Evolutionary conservation across 2,113 vertebrate genomes (phyloP), one percentile per base, ranked within the genome.

Genomic region (Microtus ochrogaster): DNA sequence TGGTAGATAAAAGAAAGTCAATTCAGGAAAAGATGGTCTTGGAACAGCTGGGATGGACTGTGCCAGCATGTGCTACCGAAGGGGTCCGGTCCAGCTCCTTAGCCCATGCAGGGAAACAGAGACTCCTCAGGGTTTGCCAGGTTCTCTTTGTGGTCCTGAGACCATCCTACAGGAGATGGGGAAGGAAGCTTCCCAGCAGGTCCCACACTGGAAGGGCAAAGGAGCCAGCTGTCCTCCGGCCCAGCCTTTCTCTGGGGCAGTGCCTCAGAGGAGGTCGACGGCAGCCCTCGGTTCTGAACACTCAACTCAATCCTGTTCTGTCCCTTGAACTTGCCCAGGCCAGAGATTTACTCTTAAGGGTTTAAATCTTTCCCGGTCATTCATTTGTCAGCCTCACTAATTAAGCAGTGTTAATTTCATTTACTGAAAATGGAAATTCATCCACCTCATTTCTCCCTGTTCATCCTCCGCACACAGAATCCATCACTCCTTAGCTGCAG

Each of bases 371-470:
- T 86, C 92, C 97, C 77, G 82, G 70, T 96, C 92, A 88, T 97
- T 96, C 97, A 94, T 97, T 98, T 97, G 98, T 97, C 96, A 97
- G 96, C 96, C 96, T 96, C 96, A 93, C 97, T 98, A 98, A 98
- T 98, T 97, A 97, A 97, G 92, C 96, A 97, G 87, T 96, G 97
- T 97, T 97, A 97, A 97, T 98, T 97, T 97, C 96, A 96, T 96
- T 97, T 97, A 97, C 96, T 74, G 96, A 97, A 97, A 98, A 98
- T 98, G 98, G 96, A 97, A 97, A 97, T 97, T 97, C 96, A 97
- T 97, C 96, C 91, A 97, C 97, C 96, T 97, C 97, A 97, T 97
- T 98, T 97, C 96, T 97, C 89, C 95, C 79, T 1, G 92, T 91
- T 97, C 97, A 97, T 95, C 96, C 96, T 96, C 89, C 95, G 81